Base-by-base conservation (phyloP, 2,797 vertebrate species). In the Neostethus bicornis region DNA sequence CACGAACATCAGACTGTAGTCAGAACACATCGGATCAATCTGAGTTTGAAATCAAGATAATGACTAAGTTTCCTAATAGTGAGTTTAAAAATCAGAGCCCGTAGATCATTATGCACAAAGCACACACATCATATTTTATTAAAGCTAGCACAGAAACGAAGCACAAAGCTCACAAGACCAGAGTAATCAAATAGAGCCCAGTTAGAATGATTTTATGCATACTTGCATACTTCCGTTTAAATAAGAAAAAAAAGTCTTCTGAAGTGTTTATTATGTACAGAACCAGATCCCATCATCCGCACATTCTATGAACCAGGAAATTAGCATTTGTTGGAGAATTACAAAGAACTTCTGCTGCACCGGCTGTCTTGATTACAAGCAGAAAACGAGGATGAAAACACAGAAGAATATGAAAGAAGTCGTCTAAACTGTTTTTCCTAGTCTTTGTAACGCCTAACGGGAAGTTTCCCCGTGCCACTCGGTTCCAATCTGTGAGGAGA, bases 391-490 rank as follows among this genome's bases (percentile, higher is more conserved):
- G 21, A 56, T 51, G 12, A 61, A 49, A 51, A 54, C 10, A 47
- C 24, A 19, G 26, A 45, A 43, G 51, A 28, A 54, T 59, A 68
- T 35, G 5, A 60, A 47, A 50, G 21, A 49, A 25, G 19, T 39
- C 5, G 5, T 41, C 48, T 57, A 49, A 70, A 56, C 21, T 14
- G 35, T 46, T 47, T 48, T 20, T 29, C 24, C 45, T 16, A 1
- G 37, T 66, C 28, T 48, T 49, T 32, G 51, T 43, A 70, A 66
- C 64, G 56, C 68, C 66, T 61, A 65, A 46, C 46, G 58, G 38
- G 54, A 72, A 64, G 54, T 83, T 78, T 66, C 58, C n/a, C 54
- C 35, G 49, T 52, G 65, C 67, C 73, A 56, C 69, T 72, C 31
- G 74, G 50, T 51, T 73, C 24, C 42, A 60, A 64, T 46, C 38